Percentiles rank a stretch among this genome's conserved stretches.
phyloP scores from a whole-genome alignment of 2,888 invertebrate genomes.

The Micoletzkya japonica region DNA sequence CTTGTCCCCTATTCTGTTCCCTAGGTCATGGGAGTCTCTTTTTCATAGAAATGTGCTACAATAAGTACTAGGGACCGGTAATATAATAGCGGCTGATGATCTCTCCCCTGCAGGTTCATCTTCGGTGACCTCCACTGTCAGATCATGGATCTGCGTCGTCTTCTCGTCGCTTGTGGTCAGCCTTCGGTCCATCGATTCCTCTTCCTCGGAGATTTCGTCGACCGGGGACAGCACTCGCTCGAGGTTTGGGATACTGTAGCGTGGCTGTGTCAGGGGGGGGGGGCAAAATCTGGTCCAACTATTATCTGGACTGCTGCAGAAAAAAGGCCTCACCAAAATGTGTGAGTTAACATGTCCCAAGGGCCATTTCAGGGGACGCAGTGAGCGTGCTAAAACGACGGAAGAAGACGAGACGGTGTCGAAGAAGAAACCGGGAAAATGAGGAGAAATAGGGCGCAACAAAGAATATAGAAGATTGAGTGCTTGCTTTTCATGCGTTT shows the following conservation, averaged over 20 bases:
- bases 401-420: no score
- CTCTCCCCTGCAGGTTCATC: slow-evolving; percentile 12
- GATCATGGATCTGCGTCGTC: slow-evolving; percentile 12
- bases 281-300: background rate
- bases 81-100: no score
- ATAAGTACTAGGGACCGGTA: no score
- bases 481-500: no score
- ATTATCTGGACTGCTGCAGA: background rate
- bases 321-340: background rate
- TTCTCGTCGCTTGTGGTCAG: slow-evolving; percentile 6
- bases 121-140: slow-evolving; percentile 23
- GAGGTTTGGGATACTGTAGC: background rate
- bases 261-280: background rate
- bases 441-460: no score
- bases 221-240: slow-evolving; percentile 20
- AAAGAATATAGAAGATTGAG: no score
- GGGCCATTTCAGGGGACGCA: no score
- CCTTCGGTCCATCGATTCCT: slow-evolving; percentile 8
- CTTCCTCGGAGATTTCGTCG: slow-evolving; percentile 26
- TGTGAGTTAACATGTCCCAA: background rate
- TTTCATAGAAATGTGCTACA: no score
- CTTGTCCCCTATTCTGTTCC: no score
- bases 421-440: no score
- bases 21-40: no score
- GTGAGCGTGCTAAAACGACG: no score